Evolutionary conservation across 2,113 vertebrate species (phyloP).

Genomic region (Cynocephalus volans): DNA sequence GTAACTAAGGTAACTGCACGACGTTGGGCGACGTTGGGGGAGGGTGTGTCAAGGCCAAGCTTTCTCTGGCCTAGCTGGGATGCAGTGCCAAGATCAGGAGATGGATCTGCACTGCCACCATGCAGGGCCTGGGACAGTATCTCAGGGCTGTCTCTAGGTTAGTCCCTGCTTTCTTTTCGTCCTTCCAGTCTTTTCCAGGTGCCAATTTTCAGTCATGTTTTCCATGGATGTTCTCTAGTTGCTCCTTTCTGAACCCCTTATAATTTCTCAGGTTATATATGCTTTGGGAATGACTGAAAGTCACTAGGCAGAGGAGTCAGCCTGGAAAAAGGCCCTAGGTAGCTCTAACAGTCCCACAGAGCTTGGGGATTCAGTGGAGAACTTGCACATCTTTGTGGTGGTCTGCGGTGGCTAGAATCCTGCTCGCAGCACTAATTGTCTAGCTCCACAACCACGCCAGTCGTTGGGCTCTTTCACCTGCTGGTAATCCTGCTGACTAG

Average conservation of each 20-base stretch:
- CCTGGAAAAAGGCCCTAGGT: not conserved
- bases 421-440: too few relatives aligned
- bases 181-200: not conserved
- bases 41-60: not conserved
- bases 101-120: rapidly evolving
- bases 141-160: not conserved
- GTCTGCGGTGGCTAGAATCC: too few relatives aligned
- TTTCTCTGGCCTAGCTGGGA: not conserved
- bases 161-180: not conserved
- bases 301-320: not conserved
- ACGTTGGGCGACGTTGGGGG: not conserved
- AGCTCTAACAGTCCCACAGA: not conserved
- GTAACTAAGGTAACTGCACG: not conserved
- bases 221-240: not conserved
- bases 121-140: not conserved
- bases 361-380: not conserved
- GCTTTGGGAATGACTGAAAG: not conserved
- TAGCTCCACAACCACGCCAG: too few relatives aligned
- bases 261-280: not conserved
- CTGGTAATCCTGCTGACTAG: too few relatives aligned
- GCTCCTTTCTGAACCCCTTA: not conserved
- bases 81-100: not conserved
- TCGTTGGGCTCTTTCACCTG: too few relatives aligned
- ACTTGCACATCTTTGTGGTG: not conserved
- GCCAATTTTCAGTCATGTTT: not conserved